phyloP scores from a whole-genome alignment of 2,113 vertebrate genomes.

The Tor tambroides region DNA sequence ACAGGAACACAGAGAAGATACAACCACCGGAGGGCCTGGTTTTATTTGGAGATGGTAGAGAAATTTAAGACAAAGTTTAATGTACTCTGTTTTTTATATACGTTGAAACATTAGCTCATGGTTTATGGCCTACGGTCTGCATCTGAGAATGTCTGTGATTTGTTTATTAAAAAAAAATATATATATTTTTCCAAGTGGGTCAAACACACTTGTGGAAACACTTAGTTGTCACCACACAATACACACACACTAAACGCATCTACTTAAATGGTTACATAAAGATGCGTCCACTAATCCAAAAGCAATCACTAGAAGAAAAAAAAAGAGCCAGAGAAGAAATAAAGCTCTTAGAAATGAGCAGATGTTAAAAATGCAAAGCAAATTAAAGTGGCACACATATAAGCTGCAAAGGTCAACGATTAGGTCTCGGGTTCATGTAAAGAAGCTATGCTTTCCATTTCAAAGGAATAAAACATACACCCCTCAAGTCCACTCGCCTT shows the following conservation, averaged over 20 bases:
- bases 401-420: not conserved
- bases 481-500: not conserved
- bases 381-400: slow-evolving; percentile 49
- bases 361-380: slow-evolving; percentile 59
- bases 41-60: slow-evolving; percentile 58
- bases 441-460: not conserved
- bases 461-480: slow-evolving; percentile 41
- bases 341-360: slow-evolving; percentile 11
- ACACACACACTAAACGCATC: slow-evolving; percentile 8
- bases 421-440: not conserved
- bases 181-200: no score
- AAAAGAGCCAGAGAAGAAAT: slow-evolving; percentile 41
- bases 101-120: slow-evolving; percentile 62
- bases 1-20: slow-evolving; percentile 28
- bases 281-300: slow-evolving; percentile 50
- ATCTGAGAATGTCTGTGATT: slow-evolving; percentile 55
- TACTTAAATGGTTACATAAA: slow-evolving; percentile 44
- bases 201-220: not conserved
- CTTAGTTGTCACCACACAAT: slow-evolving; percentile 8
- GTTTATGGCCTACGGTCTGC: slow-evolving; percentile 54
- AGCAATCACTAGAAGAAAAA: slow-evolving; percentile 51
- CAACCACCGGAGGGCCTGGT: slow-evolving; percentile 38
- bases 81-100: slow-evolving; percentile 22
- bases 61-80: slow-evolving; percentile 54
- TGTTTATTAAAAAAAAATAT: slow-evolving; percentile 3